Base-by-base conservation (phyloP, 2,113 vertebrate genomes). In the Maccullochella peelii region DNA sequence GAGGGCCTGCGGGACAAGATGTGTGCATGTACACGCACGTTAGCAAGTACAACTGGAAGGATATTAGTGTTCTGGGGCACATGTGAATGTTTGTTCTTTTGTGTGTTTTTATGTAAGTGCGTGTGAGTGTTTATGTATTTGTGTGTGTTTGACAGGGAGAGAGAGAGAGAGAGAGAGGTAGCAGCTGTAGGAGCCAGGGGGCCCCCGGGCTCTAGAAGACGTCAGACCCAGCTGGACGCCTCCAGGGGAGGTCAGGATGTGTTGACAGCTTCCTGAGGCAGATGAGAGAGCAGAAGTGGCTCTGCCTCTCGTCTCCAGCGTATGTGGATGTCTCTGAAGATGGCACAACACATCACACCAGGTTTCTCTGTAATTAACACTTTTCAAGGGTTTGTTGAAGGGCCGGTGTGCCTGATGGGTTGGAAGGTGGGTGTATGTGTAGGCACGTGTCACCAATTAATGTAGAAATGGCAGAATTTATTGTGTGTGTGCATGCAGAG, bases 211-310 rank as follows among this genome's bases (percentile, higher is more conserved):
- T 89, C 40, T 33, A 42, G 59, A 78, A 90, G 88, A 92, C 79
- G 71, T 90, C 91, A 88, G 83, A 23, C 88, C 86, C 92, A 94
- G 92, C 93, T 93, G 93, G 87, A 86, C 50, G 47, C 82, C 91
- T 90, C 85, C 72, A 58, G 86, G 90, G 84, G 83, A 91, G 90
- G 87, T 92, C 91, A 91, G 77, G 84, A 78, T 84, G 85, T 88
- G 88, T 86, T 92, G 91, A 93, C 85, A 89, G 85, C 83, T 89
- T 86, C 86, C 71, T 73, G 44, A 63, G 79, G 89, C 89, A 83
- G 85, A 86, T 33, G 82, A 81, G 62, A 57, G 79, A 87, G 80
- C 87, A 89, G 85, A 89, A 86, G 85, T 76, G 82, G 67, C 86
- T 72, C 40, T 57, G 80, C 71, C 78, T 85, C 82, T 85, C 83